These are phyloP conservation scores for Oxycera nigricornis DNA, from an alignment of 2,888 invertebrate species.

Conservation along the genomic window DNA sequence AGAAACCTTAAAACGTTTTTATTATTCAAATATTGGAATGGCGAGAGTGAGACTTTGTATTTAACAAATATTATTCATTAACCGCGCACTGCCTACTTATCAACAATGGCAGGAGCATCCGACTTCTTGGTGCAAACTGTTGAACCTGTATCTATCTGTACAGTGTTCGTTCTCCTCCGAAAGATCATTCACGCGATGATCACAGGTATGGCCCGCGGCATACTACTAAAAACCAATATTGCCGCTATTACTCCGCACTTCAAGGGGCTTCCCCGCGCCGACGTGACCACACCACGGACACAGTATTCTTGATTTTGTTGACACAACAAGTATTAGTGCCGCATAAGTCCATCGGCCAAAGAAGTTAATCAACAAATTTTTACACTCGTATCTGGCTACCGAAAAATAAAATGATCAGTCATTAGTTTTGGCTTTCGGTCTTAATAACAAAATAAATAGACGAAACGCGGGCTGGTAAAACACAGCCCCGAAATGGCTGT, in stretches of 20 bases:
- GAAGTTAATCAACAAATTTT: constrained; percentile 39
- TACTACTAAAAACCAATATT: neutral
- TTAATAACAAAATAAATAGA: constrained; percentile 37
- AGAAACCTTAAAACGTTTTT: constrained; percentile 36
- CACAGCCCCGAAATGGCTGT: neutral
- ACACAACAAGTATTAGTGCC: constrained; percentile 36
- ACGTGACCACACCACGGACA: neutral
- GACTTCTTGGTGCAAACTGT: neutral
- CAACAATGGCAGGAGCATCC: neutral
- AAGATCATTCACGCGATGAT: neutral
- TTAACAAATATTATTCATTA: constrained; percentile 37
- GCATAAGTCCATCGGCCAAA: constrained; percentile 36
- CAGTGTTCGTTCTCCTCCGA: too few species aligned
- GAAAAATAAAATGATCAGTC: constrained; percentile 38
- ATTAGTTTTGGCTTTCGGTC: constrained; percentile 40
- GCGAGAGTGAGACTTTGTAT: constrained; percentile 37
- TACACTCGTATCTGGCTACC: constrained; percentile 36
- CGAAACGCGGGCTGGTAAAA: neutral
- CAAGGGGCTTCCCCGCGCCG: neutral
- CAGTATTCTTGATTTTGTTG: constrained; percentile 11
- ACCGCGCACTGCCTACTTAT: constrained; percentile 26
- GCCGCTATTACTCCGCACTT: neutral
- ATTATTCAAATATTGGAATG: constrained; percentile 24
- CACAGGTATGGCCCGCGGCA: neutral
- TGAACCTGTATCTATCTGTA: neutral